Base-by-base conservation (phyloP, 2,113 vertebrate genomes). In the Pituophis catenifer region DNA sequence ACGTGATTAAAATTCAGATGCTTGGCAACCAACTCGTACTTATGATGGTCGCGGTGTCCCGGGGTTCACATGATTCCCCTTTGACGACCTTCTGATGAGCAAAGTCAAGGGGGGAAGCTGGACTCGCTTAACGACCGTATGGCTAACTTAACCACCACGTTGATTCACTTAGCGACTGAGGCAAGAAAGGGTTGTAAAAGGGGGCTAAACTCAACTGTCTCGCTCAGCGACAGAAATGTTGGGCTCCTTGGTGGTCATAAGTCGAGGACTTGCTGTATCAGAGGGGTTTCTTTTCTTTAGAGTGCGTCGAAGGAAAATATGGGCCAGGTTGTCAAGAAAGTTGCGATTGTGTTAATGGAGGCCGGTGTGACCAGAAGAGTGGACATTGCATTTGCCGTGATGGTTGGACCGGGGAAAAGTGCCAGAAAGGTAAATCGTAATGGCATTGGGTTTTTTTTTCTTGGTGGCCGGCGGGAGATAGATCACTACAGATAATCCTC, bases 341-440 rank as follows among this genome's bases (percentile, higher is more conserved):
- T 95, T 99, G 99, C 1, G 86, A 94, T 48, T 99, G 99, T 97
- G 97, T 96, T 29, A 97, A 98, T 0, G 97, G 97, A 0, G 98
- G 98, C 0, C 94, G 96, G 91, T 99, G 99, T 3, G 98, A 99
- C 96, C 94, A 13, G 24, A 97, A 9, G 89, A 97, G 55, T 0
- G 98, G 99, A 5, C 95, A 0, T 26, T 99, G 99, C 97, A 91
- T 95, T 92, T 99, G 99, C 97, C 97, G 93, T 1, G 93, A 97
- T 0, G 99, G 99, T 57, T 99, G 99, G 99, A 97, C 33, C 0
- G 99, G 99, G 24, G 93, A 95, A 33, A 94, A 19, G 92, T 99
- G 99, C 50, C 96, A 99, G 95, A 98, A 91, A 94, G 53, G 98
- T 99, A 94, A 98, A 97, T 95, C 57, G 91, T 59, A 59, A 1